Base-by-base conservation (phyloP, 1,140 invertebrate genomes). In the Chionoecetes opilio region DNA sequence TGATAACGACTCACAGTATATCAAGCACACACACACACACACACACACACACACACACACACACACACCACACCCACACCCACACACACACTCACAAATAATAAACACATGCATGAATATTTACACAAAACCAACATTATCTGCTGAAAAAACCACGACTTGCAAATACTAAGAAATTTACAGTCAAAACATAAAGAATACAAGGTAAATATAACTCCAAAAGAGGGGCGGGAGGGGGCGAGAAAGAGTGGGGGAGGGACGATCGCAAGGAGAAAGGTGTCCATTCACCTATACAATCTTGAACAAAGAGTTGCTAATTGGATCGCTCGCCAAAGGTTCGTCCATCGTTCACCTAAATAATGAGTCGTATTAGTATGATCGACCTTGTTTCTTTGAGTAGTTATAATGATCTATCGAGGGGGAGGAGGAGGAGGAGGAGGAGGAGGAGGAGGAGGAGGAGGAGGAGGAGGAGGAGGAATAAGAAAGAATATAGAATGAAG, bases 31-130 rank as follows among this genome's bases (percentile, higher is more conserved):
- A 29, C 82, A 29, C 32, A 29, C 32, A 84, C 82, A 84, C 82
- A 84, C 82, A 84, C 82, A 84, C 82, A 84, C 82, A 84, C 82
- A 84, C 82, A 84, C 82, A 84, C 82, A 84, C 82, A 84, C 82
- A 84, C 82, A 84, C 82, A 84, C 82, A 84, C 29, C 46, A 53
- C 46, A 75, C 63, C 11, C n/a, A 75, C 63, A 75, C 21, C 26
- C 21, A 75, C n/a, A 75, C 63, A 53, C 46, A 75, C 9, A 75
- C 8, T n/a, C 21, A 75, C 63, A 75, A 75, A 75, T n/a, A 75
- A 75, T 75, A 75, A 17, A 75, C 63, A 53, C 46, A 53, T 53
- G 0, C 46, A 11, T 53, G 21, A 53, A 53, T 75, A 75, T 26
- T 75, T 5, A 75, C 26, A 75, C 1, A n/a, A n/a, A 0, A n/a